Evolutionary conservation across 2,113 vertebrate species (phyloP).

Genomic region (Eptatretus burgeri): DNA sequence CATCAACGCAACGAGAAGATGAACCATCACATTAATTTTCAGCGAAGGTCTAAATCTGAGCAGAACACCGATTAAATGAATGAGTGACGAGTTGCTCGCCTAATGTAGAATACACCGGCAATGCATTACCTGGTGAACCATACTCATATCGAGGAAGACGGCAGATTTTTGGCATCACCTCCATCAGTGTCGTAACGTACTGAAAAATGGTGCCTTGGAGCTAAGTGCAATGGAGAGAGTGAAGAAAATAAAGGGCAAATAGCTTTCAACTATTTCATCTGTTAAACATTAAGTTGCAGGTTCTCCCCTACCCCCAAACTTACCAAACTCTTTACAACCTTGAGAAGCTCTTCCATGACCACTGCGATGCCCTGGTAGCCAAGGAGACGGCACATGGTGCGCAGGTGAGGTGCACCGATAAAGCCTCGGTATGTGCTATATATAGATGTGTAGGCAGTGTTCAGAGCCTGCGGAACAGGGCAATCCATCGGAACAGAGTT

Average conservation of each 20-base stretch:
- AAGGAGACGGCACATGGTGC: conserved; percentile 42
- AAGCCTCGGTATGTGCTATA: conserved; percentile 48
- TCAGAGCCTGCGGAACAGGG: conserved; percentile 23
- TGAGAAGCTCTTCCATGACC: conserved; percentile 54
- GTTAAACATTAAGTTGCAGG: too few relatives aligned
- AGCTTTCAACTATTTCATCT: too few relatives aligned
- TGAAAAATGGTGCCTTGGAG: conserved; percentile 51
- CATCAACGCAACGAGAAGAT: too few relatives aligned
- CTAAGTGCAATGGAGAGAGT: conserved; percentile 14
- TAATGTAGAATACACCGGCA: background rate
- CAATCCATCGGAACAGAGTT: too few relatives aligned
- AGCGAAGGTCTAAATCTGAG: too few relatives aligned
- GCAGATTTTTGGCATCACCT: conserved; percentile 66
- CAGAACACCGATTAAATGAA: too few relatives aligned
- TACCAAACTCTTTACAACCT: conserved; percentile 61
- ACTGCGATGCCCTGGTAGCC: conserved; percentile 57
- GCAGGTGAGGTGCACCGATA: conserved; percentile 42
- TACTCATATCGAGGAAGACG: conserved; percentile 47
- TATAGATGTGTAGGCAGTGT: conserved; percentile 47
- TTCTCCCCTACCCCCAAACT: conserved; percentile 8
- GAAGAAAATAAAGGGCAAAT: too few relatives aligned
- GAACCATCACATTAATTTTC: too few relatives aligned
- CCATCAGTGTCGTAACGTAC: conserved; percentile 54
- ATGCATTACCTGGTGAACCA: conserved; percentile 37
- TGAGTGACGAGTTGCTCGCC: too few relatives aligned